Evolutionary conservation across 2,888 invertebrate genomes (phyloP).

Genomic region (Trissolcus brochymenae): DNA sequence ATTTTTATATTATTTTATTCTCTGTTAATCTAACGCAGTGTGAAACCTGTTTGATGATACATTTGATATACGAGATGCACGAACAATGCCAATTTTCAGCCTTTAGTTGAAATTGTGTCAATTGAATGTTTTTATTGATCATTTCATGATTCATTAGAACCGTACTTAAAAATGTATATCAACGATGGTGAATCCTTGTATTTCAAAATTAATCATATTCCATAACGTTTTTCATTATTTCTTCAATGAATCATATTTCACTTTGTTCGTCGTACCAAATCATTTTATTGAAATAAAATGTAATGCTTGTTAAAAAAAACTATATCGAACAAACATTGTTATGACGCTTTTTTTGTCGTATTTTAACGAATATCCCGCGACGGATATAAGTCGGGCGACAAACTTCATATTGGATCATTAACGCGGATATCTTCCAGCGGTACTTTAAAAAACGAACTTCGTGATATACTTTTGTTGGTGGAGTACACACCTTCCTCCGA

Average conservation of each 20-base stretch:
- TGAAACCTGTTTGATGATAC: not conserved
- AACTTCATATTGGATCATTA: slow-evolving; percentile 44
- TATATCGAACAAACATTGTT: slow-evolving; percentile 1
- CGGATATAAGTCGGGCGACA: slow-evolving; percentile 16
- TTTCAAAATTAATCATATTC: too few species aligned
- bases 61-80: not conserved
- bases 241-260: too few species aligned
- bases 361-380: slow-evolving; percentile 10
- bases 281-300: too few species aligned
- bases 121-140: too few species aligned
- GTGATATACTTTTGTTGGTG: slow-evolving; percentile 33
- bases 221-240: too few species aligned
- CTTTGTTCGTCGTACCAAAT: too few species aligned
- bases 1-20: not conserved
- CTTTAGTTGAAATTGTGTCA: not conserved
- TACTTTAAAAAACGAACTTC: slow-evolving; percentile 25
- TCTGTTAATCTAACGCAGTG: not conserved
- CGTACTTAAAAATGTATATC: not conserved
- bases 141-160: too few species aligned
- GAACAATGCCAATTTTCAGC: not conserved
- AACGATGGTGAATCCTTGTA: too few species aligned
- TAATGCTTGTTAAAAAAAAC: too few species aligned
- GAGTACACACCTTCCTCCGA: slow-evolving; percentile 15
- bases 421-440: slow-evolving; percentile 24
- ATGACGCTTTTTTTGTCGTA: not conserved